Evolutionary conservation across 2,888 invertebrate genomes (phyloP).

Genomic region (Cacoxenus indagator): DNA sequence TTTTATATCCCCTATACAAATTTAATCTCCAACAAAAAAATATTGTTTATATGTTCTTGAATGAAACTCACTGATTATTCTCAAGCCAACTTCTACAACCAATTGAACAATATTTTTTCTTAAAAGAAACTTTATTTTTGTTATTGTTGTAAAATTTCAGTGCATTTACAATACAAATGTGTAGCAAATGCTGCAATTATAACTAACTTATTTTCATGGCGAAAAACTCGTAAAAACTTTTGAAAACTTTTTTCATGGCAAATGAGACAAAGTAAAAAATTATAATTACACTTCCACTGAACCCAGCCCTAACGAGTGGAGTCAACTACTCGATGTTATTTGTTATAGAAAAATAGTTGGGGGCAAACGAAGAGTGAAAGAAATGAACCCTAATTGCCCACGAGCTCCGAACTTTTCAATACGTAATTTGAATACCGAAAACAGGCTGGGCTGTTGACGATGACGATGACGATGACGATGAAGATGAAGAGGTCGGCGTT

Average conservation of each 20-base stretch:
- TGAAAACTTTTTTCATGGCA: background rate
- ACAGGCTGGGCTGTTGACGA: background rate
- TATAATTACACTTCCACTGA: slow-evolving; percentile 60
- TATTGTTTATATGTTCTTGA: too few species aligned
- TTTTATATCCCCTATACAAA: too few species aligned
- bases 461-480: background rate
- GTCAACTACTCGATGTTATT: slow-evolving; percentile 8
- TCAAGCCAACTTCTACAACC: too few species aligned
- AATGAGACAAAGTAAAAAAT: slow-evolving; percentile 48
- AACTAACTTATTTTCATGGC: background rate
- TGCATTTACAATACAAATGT: background rate
- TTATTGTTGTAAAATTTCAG: too few species aligned
- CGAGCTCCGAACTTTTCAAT: slow-evolving; percentile 57
- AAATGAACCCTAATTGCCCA: slow-evolving; percentile 59
- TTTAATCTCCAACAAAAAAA: too few species aligned
- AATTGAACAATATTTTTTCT: too few species aligned
- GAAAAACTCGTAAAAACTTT: background rate
- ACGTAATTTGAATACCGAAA: slow-evolving; percentile 48
- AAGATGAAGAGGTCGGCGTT: too few species aligned
- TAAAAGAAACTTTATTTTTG: too few species aligned
- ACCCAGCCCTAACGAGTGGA: background rate
- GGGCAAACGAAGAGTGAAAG: slow-evolving; percentile 18
- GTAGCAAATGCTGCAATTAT: background rate
- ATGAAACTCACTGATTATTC: too few species aligned
- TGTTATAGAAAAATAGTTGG: slow-evolving; percentile 2